Evolutionary conservation across 2,888 invertebrate species (phyloP).

Genomic region (Campaea margaritaria): DNA sequence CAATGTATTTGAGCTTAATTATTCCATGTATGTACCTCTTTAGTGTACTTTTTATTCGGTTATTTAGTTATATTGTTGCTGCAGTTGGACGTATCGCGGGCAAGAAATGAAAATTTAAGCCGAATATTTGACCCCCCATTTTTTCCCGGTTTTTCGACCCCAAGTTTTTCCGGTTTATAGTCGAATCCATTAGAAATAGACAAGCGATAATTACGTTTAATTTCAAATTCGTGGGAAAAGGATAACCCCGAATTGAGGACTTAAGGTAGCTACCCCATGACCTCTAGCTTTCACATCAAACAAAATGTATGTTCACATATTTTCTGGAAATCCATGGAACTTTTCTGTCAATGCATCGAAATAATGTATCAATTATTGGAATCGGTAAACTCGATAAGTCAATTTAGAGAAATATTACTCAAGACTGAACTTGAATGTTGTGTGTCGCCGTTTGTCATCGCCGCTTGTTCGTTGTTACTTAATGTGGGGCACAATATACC

Average conservation of each 20-base stretch:
- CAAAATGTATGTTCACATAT: background rate
- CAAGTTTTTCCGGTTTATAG: no score
- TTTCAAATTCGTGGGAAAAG: no score
- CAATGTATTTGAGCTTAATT: conserved; percentile 33
- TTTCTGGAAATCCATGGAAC: conserved; percentile 26
- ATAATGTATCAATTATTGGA: conserved; percentile 44
- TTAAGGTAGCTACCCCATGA: no score
- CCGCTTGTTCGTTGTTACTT: conserved; percentile 11
- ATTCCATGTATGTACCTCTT: background rate
- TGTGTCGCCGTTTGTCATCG: conserved; percentile 42
- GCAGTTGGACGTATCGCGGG: no score
- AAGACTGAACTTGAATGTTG: conserved; percentile 79
- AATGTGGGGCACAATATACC: conserved; percentile 18
- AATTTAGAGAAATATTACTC: conserved; percentile 74
- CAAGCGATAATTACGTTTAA: no score
- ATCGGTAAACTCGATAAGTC: conserved; percentile 71
- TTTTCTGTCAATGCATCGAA: conserved; percentile 42
- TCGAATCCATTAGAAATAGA: no score
- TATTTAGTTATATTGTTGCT: background rate
- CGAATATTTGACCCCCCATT: no score
- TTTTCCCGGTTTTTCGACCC: no score
- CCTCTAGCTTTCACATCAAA: no score
- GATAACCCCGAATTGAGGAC: no score
- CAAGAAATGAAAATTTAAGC: no score
- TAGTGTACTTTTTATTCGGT: conserved; percentile 7